Conservation (phyloP, 2,797 vertebrate species). For the Paguma larvata region DNA sequence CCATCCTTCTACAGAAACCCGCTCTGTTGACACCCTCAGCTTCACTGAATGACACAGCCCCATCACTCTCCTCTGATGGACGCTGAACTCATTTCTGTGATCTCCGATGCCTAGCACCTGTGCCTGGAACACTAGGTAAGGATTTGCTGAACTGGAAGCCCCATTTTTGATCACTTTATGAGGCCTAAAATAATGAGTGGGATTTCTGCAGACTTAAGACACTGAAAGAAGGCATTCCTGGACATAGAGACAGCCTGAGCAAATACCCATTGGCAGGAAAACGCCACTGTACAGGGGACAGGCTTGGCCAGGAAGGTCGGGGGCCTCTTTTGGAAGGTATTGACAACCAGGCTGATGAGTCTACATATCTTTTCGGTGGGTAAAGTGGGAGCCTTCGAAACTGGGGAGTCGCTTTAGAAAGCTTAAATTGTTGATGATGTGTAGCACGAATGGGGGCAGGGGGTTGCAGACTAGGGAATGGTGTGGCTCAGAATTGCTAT, state of each 20-base stretch:
- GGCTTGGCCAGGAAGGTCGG: neutral
- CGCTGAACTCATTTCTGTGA: neutral
- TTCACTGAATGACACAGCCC: neutral
- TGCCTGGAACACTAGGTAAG: neutral
- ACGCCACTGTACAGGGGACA: rapidly evolving
- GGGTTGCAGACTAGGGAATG: neutral
- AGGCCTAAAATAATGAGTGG: neutral
- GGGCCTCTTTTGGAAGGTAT: neutral
- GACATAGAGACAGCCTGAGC: neutral
- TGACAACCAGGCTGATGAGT: neutral
- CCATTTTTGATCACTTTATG: neutral
- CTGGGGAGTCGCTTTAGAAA: neutral
- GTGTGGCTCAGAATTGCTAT: neutral
- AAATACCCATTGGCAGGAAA: neutral
- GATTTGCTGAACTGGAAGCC: neutral
- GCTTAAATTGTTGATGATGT: neutral
- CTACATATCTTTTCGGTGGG: neutral
- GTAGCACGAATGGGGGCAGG: neutral
- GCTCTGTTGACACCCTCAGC: no score
- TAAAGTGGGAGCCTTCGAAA: neutral
- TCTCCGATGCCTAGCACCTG: neutral
- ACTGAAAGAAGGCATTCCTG: neutral
- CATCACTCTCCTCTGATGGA: neutral
- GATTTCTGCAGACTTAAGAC: neutral
- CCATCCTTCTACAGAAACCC: neutral